Evolutionary conservation across 2,888 invertebrate genomes (phyloP), one percentile per base, ranked within the genome.

Genomic region (Hydroisotoma schaefferi): DNA sequence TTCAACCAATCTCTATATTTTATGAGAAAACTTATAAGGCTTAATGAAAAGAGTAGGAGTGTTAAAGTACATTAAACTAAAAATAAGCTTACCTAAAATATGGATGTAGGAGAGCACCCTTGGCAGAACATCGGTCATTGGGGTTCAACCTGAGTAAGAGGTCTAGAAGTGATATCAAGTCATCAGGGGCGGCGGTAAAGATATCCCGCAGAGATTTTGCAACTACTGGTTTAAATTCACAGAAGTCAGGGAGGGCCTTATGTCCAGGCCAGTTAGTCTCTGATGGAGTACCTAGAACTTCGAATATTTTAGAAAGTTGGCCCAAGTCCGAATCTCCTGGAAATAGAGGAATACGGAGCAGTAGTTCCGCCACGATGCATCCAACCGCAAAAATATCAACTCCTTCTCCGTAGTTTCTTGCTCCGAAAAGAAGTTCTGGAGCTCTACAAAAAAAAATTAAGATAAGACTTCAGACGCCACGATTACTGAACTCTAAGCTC

Each of bases 361-460:
- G 78, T 22, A 99, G 80, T 78, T 99, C 99, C 0, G 95, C 99
- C 65, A 99, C 78, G 75, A 99, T 98, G 76, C 99, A 99, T 2
- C 99, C 99, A 12, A 95, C 85, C 2, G 99, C 97, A 99, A 99
- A 99, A 82, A 98, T 94, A 76, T 99, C 99, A 18, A 99, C 90
- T 1, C 94, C 94, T 12, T 89, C 90, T 15, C 94, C 90, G 78
- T 99, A 99, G 75, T 91, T 89, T 48, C 91, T 83, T 0, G 98
- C 94, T 22, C 99, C 99, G 79, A 90, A 97, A 37, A 99, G 79
- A 28, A 99, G 79, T 77, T 99, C 99, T 1, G 99, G 99, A 27
- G 88, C 84, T 75, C 91, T 83, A n/a, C n/a, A n/a, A n/a, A n/a
- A n/a, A n/a, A n/a, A n/a, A n/a, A n/a, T n/a, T n/a, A n/a, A n/a